Evolutionary conservation across 2,888 invertebrate genomes (phyloP).

Genomic region (Drosophila recens): DNA sequence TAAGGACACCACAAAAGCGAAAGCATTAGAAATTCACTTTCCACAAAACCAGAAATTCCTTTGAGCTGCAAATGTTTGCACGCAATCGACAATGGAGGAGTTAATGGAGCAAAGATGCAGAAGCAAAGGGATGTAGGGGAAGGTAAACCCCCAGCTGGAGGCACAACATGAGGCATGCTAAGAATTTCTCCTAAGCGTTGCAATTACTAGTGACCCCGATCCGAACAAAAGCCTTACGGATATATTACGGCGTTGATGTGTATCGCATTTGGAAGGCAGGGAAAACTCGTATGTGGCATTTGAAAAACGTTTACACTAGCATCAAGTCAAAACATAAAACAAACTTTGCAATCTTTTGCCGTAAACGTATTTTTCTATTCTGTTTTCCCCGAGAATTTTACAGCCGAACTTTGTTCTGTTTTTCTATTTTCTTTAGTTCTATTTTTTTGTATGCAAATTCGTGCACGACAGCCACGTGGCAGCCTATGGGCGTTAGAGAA

Average conservation of each 20-base stretch:
- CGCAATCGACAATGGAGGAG: slow-evolving; percentile 51
- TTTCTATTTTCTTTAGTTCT: neutral
- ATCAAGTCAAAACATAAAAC: slow-evolving; percentile 23
- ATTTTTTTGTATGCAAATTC: slow-evolving; percentile 28
- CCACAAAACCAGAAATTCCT: slow-evolving; percentile 43
- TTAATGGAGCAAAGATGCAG: neutral
- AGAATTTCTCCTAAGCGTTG: slow-evolving; percentile 58
- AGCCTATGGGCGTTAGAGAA: slow-evolving; percentile 6
- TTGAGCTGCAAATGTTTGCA: slow-evolving; percentile 69
- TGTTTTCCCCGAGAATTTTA: slow-evolving; percentile 3
- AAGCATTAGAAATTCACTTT: slow-evolving; percentile 76
- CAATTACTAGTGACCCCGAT: slow-evolving; percentile 73
- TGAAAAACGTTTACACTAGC: slow-evolving; percentile 9
- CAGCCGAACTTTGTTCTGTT: slow-evolving; percentile 4
- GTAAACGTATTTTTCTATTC: slow-evolving; percentile 6
- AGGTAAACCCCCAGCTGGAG: neutral
- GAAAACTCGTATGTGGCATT: slow-evolving; percentile 4
- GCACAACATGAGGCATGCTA: slow-evolving; percentile 38
- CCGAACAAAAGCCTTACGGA: slow-evolving; percentile 51
- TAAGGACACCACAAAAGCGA: slow-evolving; percentile 33
- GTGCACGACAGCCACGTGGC: slow-evolving; percentile 8
- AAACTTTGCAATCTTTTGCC: slow-evolving; percentile 16
- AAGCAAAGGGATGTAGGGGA: neutral
- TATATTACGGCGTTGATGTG: slow-evolving; percentile 32
- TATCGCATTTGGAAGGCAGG: slow-evolving; percentile 5